phyloP scores from a whole-genome alignment of 2,113 vertebrate genomes.

The Microtus montanus region DNA sequence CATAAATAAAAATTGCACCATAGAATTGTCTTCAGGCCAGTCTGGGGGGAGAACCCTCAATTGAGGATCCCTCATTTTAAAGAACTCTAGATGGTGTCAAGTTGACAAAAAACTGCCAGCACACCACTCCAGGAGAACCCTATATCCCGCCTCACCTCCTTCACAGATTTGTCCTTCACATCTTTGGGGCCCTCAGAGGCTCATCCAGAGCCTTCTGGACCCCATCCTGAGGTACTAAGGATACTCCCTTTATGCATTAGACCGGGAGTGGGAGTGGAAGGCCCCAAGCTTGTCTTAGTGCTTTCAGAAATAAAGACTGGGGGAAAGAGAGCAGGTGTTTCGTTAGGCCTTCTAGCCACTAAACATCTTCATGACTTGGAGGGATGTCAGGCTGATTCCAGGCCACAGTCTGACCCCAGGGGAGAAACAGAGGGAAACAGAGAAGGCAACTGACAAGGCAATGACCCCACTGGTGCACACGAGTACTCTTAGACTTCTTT shows the following conservation, averaged over 20 bases:
- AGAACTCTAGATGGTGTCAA: neutral
- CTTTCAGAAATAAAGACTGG: neutral
- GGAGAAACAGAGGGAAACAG: neutral
- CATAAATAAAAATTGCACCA: neutral
- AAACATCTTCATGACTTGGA: neutral
- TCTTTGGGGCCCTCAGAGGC: too few relatives aligned
- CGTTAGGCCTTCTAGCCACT: neutral
- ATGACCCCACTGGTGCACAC: too few relatives aligned
- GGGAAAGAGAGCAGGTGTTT: too few relatives aligned
- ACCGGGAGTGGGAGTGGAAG: neutral
- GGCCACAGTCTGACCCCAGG: neutral
- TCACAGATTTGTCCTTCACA: neutral
- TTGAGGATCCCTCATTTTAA: neutral
- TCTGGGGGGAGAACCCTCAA: neutral
- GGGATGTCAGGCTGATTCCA: neutral
- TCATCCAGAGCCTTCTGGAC: neutral
- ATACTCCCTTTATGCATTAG: neutral
- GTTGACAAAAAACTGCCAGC: neutral
- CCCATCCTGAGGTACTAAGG: neutral
- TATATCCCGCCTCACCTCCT: neutral
- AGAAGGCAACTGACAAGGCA: neutral
- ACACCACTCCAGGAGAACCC: neutral
- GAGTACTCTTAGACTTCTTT: neutral
- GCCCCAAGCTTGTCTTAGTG: neutral
- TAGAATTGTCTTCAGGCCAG: neutral